These are phyloP conservation scores for Chitala chitala DNA, from an alignment of 2,113 vertebrate species.

Conservation along the genomic window DNA sequence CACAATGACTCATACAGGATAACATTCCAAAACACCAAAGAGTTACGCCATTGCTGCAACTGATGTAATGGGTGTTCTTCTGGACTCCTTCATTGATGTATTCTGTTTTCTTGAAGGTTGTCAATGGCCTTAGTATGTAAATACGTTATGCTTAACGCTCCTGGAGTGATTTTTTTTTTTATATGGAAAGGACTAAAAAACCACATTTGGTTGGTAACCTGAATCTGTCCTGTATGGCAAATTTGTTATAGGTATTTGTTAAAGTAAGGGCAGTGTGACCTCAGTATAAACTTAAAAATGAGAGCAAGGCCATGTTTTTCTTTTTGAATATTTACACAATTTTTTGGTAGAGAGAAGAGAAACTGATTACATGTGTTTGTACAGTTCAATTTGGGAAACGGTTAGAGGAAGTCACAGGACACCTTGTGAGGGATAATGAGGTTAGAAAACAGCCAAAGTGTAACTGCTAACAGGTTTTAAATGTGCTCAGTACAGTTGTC, in stretches of 20 bases:
- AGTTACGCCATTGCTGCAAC: conserved; percentile 60
- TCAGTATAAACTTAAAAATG: background rate
- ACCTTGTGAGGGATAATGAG: background rate
- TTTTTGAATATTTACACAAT: too few species aligned
- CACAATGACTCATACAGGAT: conserved; percentile 64
- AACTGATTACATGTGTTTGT: background rate
- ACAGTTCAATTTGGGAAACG: background rate
- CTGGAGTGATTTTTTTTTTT: background rate
- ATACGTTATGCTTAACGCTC: conserved; percentile 55
- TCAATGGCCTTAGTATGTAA: conserved; percentile 56
- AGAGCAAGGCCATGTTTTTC: background rate
- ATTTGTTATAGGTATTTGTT: background rate
- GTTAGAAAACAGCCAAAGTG: background rate
- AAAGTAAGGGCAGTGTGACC: background rate
- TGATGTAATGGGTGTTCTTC: conserved; percentile 68
- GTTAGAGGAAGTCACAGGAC: background rate
- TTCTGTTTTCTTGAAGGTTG: conserved; percentile 62
- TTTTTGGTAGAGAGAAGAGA: background rate
- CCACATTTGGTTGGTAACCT: conserved; percentile 19
- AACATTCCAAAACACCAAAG: conserved; percentile 69
- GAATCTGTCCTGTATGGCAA: background rate
- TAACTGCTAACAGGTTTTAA: background rate
- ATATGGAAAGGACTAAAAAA: conserved; percentile 20
- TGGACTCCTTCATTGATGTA: conserved; percentile 63
- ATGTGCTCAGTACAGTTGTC: background rate